These are phyloP conservation scores for Nomada fabriciana DNA, from an alignment of 2,888 invertebrate genomes.

Conservation along the genomic window DNA sequence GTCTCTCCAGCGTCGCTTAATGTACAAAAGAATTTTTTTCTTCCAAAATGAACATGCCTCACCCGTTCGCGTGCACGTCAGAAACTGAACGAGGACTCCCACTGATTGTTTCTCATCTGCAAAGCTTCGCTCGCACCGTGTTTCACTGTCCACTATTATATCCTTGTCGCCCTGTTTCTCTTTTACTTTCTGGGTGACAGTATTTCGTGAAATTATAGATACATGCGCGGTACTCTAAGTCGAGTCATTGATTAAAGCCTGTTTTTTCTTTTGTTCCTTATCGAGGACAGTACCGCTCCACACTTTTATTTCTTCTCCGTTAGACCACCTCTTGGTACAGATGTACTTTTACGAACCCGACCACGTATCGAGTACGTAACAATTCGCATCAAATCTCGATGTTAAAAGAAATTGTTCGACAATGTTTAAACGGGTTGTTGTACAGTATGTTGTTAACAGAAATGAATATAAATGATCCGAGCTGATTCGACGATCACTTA, in stretches of 20 bases:
- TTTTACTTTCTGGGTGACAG: neutral
- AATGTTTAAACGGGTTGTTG: constrained; percentile 80
- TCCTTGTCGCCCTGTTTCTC: neutral
- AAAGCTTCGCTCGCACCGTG: neutral
- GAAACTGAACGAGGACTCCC: constrained; percentile 8
- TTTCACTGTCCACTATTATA: neutral
- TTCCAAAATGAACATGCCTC: constrained; percentile 21
- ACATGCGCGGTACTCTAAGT: neutral
- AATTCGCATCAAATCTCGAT: constrained; percentile 43
- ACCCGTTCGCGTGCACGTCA: neutral
- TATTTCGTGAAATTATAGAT: constrained; percentile 21
- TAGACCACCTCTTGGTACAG: neutral
- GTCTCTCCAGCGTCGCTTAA: constrained; percentile 22
- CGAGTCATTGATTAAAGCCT: neutral
- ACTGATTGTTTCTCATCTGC: neutral
- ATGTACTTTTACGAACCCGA: constrained; percentile 5
- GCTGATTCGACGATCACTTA: constrained; percentile 79
- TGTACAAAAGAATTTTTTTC: constrained; percentile 32
- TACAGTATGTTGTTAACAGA: constrained; percentile 81
- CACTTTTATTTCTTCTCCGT: constrained; percentile 15
- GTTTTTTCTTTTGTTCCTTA: constrained; percentile 9
- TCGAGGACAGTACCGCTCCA: constrained; percentile 24
- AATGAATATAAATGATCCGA: constrained; percentile 76
- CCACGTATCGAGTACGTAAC: constrained; percentile 38
- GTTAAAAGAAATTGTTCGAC: constrained; percentile 57